These are phyloP conservation scores for Synodontis membranacea DNA, from an alignment of 2,113 vertebrate species.

Conservation along the genomic window DNA sequence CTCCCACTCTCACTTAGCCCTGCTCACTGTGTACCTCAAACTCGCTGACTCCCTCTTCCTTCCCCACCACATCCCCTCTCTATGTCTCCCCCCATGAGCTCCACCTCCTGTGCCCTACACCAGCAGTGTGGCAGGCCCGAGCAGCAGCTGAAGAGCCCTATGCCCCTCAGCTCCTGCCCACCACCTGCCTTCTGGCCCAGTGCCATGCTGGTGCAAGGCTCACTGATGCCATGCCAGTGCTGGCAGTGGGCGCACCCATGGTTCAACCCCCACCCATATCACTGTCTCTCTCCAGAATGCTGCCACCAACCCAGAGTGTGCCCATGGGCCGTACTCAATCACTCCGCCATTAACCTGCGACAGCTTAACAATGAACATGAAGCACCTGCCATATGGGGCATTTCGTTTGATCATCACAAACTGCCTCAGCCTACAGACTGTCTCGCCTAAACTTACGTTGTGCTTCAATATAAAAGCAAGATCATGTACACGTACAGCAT, in stretches of 20 bases:
- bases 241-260: slow-evolving; percentile 37
- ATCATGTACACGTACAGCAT: background rate
- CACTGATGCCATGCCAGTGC: slow-evolving; percentile 28
- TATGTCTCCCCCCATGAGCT: background rate
- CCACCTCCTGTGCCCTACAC: slow-evolving; percentile 36
- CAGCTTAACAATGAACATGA: background rate
- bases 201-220: slow-evolving; percentile 43
- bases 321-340: slow-evolving; percentile 20
- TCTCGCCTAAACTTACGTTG: background rate
- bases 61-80: background rate
- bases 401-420: slow-evolving; percentile 1
- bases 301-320: background rate
- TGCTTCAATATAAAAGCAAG: background rate
- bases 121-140: slow-evolving; percentile 41
- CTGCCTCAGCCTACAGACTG: background rate
- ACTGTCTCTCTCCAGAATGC: background rate
- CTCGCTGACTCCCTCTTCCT: background rate
- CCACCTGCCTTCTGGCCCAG: slow-evolving; percentile 52
- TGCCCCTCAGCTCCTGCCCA: slow-evolving; percentile 28
- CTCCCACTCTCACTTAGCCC: background rate
- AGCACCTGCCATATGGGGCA: slow-evolving; percentile 1
- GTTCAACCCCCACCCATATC: background rate
- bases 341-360: slow-evolving; percentile 27
- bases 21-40: background rate
- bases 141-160: slow-evolving; percentile 48